Percentiles rank a stretch among this genome's conserved stretches.
Evolutionary conservation across 2,888 invertebrate species (phyloP).

Genomic region (Palloptera scutellata): DNA sequence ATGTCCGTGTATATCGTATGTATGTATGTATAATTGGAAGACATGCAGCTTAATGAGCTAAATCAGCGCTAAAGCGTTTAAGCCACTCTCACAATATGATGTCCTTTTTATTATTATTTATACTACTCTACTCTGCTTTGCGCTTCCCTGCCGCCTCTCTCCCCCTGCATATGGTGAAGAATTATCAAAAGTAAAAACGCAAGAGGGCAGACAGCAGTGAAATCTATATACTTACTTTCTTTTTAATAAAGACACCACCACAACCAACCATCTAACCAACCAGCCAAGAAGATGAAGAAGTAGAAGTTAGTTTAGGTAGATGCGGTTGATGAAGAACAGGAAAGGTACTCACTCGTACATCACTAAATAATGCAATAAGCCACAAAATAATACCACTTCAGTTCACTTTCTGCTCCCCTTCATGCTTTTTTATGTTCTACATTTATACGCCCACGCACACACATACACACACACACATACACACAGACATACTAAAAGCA

Average conservation of each 20-base stretch:
- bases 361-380: slow-evolving; percentile 53
- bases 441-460: background rate
- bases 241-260: slow-evolving; percentile 46
- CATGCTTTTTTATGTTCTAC: too few species aligned
- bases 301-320: background rate
- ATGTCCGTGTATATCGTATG: slow-evolving; percentile 21
- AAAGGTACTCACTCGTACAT: slow-evolving; percentile 36
- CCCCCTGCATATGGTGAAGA: slow-evolving; percentile 33
- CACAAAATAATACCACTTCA: slow-evolving; percentile 34
- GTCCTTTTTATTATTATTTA: slow-evolving; percentile 11
- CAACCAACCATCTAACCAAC: too few species aligned
- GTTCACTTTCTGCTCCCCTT: too few species aligned
- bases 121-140: too few species aligned
- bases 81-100: slow-evolving; percentile 45
- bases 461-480: slow-evolving; percentile 1
- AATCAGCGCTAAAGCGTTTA: slow-evolving; percentile 59
- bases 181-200: slow-evolving; percentile 19
- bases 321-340: background rate
- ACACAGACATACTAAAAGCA: slow-evolving; percentile 11
- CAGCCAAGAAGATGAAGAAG: too few species aligned
- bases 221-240: slow-evolving; percentile 31
- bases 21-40: too few species aligned
- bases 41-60: slow-evolving; percentile 54
- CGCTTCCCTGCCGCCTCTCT: too few species aligned
- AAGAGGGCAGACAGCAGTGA: background rate